Percentiles rank a stretch among this genome's conserved stretches.
Conservation (phyloP, 1,140 invertebrate species). For the Agraylea sexmaculata region DNA sequence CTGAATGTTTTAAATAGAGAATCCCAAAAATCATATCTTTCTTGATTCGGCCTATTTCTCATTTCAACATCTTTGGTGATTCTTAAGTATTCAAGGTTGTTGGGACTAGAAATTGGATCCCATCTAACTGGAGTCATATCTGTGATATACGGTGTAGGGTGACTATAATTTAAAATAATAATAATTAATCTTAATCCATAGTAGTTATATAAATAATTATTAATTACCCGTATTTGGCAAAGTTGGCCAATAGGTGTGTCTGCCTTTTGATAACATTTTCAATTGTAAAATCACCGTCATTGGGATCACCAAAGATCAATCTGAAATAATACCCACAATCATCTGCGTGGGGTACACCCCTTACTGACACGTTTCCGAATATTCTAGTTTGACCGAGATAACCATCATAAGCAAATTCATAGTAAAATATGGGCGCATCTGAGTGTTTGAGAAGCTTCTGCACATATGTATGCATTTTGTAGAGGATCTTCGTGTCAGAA, state of each 20-base stretch:
- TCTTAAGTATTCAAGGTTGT: constrained; percentile 29
- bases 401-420: constrained; percentile 28
- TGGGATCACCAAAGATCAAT: constrained; percentile 26
- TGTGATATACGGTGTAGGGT: constrained; percentile 27
- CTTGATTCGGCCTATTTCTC: constrained; percentile 28
- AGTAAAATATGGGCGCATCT: constrained; percentile 14
- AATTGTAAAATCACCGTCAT: constrained; percentile 25
- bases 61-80: constrained; percentile 27
- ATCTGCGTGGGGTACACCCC: constrained; percentile 30
- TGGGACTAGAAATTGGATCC: constrained; percentile 25
- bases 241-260: constrained; percentile 38
- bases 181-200: constrained; percentile 4
- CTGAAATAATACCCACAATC: constrained; percentile 33
- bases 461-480: constrained; percentile 3
- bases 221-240: constrained; percentile 41
- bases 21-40: constrained; percentile 35
- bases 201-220: too few relatives aligned
- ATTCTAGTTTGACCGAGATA: constrained; percentile 26
- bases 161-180: constrained; percentile 21
- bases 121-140: constrained; percentile 21
- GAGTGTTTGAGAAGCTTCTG: neutral
- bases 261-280: constrained; percentile 29
- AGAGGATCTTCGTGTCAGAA: constrained; percentile 2
- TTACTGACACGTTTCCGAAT: constrained; percentile 25
- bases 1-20: too few relatives aligned